These are phyloP conservation scores for Vombatus ursinus DNA, from an alignment of 2,113 vertebrate genomes.

Conservation along the genomic window DNA sequence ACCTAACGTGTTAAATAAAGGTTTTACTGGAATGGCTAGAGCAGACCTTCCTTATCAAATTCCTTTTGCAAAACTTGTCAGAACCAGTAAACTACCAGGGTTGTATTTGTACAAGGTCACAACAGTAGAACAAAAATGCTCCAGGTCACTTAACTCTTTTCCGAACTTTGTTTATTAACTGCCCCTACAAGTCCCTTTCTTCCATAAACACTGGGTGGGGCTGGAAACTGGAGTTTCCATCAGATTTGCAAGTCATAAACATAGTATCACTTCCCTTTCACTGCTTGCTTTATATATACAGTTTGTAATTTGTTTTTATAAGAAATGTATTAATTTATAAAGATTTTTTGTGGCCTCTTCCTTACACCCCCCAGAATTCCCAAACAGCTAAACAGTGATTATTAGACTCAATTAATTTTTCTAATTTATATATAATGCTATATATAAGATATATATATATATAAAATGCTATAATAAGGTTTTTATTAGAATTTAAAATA, in stretches of 20 bases:
- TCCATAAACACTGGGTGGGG: slow-evolving; percentile 6
- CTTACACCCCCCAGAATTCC: not conserved
- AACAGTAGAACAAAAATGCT: slow-evolving; percentile 40
- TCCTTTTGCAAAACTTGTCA: slow-evolving; percentile 38
- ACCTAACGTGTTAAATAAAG: not conserved
- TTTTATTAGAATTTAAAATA: slow-evolving; percentile 4
- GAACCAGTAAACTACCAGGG: slow-evolving; percentile 53
- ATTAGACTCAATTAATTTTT: not conserved
- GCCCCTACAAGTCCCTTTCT: not conserved
- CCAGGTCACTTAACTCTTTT: slow-evolving; percentile 35
- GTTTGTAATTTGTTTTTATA: slow-evolving; percentile 7
- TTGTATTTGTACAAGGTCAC: slow-evolving; percentile 60
- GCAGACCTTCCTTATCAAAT: slow-evolving; percentile 42
- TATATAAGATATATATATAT: too few relatives aligned
- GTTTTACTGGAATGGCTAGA: slow-evolving; percentile 4
- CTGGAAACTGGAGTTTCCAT: not conserved
- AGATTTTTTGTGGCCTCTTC: not conserved
- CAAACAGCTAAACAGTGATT: not conserved
- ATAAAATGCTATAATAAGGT: too few relatives aligned
- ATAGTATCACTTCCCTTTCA: not conserved
- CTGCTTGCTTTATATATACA: not conserved
- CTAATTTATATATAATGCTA: not conserved
- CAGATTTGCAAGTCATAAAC: slow-evolving; percentile 25
- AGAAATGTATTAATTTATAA: not conserved
- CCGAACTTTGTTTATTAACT: not conserved